Conservation (phyloP, 2,113 vertebrate species). For the Nesogale talazaci region DNA sequence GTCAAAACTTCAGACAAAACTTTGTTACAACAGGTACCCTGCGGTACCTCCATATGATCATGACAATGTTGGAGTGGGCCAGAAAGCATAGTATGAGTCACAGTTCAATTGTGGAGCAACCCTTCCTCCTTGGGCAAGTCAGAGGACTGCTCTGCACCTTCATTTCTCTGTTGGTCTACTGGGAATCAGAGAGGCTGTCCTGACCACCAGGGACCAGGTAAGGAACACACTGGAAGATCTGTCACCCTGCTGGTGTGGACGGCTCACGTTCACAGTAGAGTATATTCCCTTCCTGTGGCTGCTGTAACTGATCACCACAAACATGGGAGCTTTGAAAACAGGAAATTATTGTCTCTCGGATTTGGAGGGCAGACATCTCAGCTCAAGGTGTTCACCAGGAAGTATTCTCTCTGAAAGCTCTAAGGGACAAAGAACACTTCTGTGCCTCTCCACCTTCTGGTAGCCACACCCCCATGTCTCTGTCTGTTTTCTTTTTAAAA, state of each 20-base stretch:
- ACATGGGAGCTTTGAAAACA: neutral
- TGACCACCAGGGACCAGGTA: neutral
- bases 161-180: neutral
- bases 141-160: neutral
- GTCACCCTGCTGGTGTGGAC: neutral
- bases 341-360: neutral
- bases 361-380: neutral
- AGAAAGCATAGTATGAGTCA: slow-evolving; percentile 19
- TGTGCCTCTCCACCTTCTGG: neutral
- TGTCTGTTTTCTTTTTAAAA: too few relatives aligned
- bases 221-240: neutral
- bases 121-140: neutral
- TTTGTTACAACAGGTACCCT: neutral
- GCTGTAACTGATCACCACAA: neutral
- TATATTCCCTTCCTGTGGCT: neutral
- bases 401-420: neutral
- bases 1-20: slow-evolving; percentile 6
- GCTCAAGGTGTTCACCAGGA: neutral
- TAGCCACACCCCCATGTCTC: neutral
- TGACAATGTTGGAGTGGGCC: neutral
- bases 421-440: neutral
- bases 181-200: neutral
- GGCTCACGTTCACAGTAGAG: neutral
- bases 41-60: neutral
- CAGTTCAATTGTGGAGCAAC: neutral